These are phyloP conservation scores for Lomographa bimaculata DNA, from an alignment of 2,888 invertebrate genomes.

Conservation along the genomic window DNA sequence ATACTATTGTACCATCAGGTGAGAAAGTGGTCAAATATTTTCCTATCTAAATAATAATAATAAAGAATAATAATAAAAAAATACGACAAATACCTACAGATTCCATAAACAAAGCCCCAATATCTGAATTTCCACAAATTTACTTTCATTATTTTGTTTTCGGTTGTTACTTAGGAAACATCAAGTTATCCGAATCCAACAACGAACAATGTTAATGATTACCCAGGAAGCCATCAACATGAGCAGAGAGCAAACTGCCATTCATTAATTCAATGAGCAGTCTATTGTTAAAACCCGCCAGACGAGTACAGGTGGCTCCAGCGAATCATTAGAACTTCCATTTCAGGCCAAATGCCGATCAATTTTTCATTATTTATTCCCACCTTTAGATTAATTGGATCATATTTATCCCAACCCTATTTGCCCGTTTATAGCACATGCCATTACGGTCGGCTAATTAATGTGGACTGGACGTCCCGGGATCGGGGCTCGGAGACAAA, in stretches of 20 bases:
- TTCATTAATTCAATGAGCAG: constrained; percentile 21
- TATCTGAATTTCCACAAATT: no score
- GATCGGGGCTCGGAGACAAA: constrained; percentile 40
- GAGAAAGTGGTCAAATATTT: no score
- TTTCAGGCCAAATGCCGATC: constrained; percentile 22
- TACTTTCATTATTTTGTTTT: no score
- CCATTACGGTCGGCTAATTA: constrained; percentile 30
- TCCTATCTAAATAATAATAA: no score
- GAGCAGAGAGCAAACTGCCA: constrained; percentile 14
- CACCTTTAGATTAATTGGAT: constrained; percentile 29
- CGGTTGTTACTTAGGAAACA: constrained; percentile 4
- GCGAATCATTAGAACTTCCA: constrained; percentile 29
- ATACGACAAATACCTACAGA: no score
- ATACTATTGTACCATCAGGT: no score
- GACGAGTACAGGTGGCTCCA: constrained; percentile 23
- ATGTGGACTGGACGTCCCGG: constrained; percentile 20
- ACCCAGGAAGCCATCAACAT: constrained; percentile 15
- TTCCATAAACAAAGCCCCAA: no score
- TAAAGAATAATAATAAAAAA: no score
- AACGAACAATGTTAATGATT: constrained; percentile 10
- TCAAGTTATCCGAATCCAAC: constrained; percentile 5
- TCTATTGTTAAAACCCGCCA: constrained; percentile 19
- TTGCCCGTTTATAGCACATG: constrained; percentile 10
- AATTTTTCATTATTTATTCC: constrained; percentile 30
- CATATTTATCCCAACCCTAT: constrained; percentile 12